These are phyloP conservation scores for Pedicia rivosa DNA, from an alignment of 2,888 invertebrate species.

Conservation along the genomic window DNA sequence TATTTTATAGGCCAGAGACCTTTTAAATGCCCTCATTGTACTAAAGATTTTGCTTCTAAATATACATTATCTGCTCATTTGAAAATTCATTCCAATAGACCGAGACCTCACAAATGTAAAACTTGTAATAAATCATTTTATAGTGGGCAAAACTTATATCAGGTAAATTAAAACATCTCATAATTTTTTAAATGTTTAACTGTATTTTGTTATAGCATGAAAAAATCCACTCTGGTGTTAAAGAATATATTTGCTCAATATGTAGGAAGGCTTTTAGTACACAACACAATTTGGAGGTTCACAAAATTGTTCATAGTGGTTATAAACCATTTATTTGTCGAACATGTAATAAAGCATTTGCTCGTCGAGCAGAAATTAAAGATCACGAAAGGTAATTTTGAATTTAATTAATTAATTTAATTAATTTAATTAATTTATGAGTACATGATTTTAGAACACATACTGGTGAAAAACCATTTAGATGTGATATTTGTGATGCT, in stretches of 20 bases:
- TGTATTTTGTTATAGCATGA: too few relatives aligned
- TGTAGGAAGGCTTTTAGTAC: conserved; percentile 58
- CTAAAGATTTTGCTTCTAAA: conserved; percentile 62
- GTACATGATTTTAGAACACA: too few relatives aligned
- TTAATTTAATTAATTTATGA: too few relatives aligned
- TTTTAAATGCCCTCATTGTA: conserved; percentile 45
- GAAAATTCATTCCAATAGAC: conserved; percentile 53
- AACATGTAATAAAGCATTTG: conserved; percentile 56
- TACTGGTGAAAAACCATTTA: conserved; percentile 63
- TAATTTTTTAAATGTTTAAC: too few relatives aligned
- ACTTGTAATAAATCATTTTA: conserved; percentile 57
- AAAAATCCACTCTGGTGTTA: conserved; percentile 53
- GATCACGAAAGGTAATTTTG: conserved; percentile 67
- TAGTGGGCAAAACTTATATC: conserved; percentile 57
- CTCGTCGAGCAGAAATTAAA: conserved; percentile 57
- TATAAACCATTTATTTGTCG: conserved; percentile 53
- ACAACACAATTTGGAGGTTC: conserved; percentile 59
- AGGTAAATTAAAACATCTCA: too few relatives aligned
- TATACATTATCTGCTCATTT: conserved; percentile 61
- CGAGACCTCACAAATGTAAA: conserved; percentile 50
- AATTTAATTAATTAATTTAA: too few relatives aligned
- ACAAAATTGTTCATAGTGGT: conserved; percentile 63
- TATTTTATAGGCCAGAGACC: conserved; percentile 49
- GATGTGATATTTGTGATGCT: conserved; percentile 62
- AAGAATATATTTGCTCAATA: conserved; percentile 20